A percentile compares a stretch with the other conserved stretches of the same genome.
Conservation (phyloP, 2,797 vertebrate genomes). For the Limnodromus scolopaceus region DNA sequence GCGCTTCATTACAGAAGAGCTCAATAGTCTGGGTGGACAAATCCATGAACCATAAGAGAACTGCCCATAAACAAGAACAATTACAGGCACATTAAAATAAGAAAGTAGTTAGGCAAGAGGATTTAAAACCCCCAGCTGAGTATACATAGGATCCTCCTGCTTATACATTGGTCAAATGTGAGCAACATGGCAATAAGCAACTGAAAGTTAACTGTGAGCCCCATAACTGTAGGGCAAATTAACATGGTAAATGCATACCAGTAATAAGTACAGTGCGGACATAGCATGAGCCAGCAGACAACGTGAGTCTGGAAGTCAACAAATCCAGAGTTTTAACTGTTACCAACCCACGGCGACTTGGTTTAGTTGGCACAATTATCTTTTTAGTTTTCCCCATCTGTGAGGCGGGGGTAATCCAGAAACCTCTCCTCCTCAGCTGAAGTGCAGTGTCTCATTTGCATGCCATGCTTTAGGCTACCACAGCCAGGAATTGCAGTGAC, state of each 20-base stretch:
- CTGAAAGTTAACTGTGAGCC: background rate
- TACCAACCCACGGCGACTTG: background rate
- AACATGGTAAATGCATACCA: too few relatives aligned
- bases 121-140: background rate
- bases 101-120: background rate
- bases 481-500: background rate
- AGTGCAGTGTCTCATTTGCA: background rate
- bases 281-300: background rate
- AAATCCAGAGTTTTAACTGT: background rate
- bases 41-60: constrained; percentile 41
- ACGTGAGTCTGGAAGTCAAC: background rate
- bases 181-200: background rate
- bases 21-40: background rate
- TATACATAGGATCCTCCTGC: background rate
- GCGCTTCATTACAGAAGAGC: constrained; percentile 20
- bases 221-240: background rate
- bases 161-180: background rate
- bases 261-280: background rate
- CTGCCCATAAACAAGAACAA: background rate
- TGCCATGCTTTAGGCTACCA: background rate
- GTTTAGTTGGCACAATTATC: background rate
- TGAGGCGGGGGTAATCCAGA: background rate
- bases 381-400: background rate
- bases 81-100: background rate
- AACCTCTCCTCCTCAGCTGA: background rate